These are phyloP conservation scores for Heteromormyrus szaboi DNA, from an alignment of 2,797 vertebrate species.

Conservation along the genomic window DNA sequence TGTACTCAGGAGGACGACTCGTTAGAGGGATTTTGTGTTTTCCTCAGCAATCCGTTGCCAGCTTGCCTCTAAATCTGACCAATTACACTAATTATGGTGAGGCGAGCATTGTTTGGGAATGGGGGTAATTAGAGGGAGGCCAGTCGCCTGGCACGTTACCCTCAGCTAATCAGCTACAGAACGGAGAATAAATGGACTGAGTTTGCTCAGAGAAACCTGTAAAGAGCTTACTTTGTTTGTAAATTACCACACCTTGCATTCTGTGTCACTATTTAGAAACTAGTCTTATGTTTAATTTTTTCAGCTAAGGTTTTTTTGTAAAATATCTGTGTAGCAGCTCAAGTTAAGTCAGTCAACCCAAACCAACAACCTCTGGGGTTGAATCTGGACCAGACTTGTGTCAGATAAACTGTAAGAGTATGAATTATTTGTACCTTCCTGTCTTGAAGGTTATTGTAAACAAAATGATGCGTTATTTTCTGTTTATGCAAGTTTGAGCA, in stretches of 20 bases:
- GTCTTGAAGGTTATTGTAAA: not conserved
- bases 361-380: not conserved
- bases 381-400: not conserved
- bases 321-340: not conserved
- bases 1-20: conserved; percentile 56
- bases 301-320: not conserved
- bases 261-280: not conserved
- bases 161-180: not conserved
- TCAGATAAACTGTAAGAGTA: not conserved
- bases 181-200: not conserved
- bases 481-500: not conserved
- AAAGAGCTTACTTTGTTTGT: not conserved
- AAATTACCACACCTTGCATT: not conserved
- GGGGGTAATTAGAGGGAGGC: conserved; percentile 52
- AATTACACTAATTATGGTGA: conserved; percentile 65
- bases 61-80: conserved; percentile 60
- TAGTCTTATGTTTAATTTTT: not conserved
- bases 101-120: conserved; percentile 51
- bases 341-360: not conserved
- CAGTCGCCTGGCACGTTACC: conserved; percentile 28
- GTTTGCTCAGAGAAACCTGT: not conserved
- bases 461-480: not conserved
- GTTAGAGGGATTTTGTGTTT: conserved; percentile 56
- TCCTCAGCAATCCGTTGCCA: conserved; percentile 56
- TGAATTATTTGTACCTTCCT: not conserved